Conservation (phyloP, 1,140 invertebrate species). For the Scaptomyza montana region DNA sequence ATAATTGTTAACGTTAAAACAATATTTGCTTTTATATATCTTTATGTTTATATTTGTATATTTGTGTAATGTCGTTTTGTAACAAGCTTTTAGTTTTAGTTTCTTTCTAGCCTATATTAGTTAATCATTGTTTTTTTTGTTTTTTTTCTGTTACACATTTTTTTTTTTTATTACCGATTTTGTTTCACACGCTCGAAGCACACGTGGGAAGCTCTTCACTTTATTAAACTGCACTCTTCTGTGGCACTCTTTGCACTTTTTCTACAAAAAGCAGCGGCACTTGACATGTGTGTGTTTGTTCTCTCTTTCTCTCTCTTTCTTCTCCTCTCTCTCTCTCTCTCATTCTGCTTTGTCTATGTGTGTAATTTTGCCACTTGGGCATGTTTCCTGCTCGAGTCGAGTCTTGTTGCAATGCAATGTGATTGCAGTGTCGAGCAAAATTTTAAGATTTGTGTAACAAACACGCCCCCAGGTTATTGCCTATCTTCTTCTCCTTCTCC, state of each 20-base stretch:
- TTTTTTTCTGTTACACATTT: conserved; percentile 14
- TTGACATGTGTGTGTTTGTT: conserved; percentile 50
- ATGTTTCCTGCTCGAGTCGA: conserved; percentile 66
- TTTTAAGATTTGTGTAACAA: conserved; percentile 19
- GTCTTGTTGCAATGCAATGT: conserved; percentile 6
- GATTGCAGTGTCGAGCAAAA: conserved; percentile 9
- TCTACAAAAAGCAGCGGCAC: conserved; percentile 31
- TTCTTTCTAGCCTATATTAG: conserved; percentile 28
- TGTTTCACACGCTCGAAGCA: conserved; percentile 67
- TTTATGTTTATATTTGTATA: conserved; percentile 5
- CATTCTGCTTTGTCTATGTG: background rate
- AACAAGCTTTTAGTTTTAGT: conserved; percentile 28
- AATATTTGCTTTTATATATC: conserved; percentile 38
- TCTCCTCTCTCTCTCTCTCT: conserved; percentile 12
- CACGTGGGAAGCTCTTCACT: conserved; percentile 73
- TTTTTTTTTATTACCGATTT: conserved; percentile 26
- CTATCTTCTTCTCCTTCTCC: background rate
- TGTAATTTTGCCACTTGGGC: conserved; percentile 72
- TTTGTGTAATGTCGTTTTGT: conserved; percentile 38
- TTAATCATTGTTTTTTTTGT: background rate
- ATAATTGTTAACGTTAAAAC: conserved; percentile 46
- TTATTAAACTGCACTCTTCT: conserved; percentile 46
- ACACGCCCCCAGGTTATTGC: conserved; percentile 17
- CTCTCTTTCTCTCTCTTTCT: conserved; percentile 1
- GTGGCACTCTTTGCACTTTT: conserved; percentile 23